Evolutionary conservation across 2,797 vertebrate genomes (phyloP), one percentile per base, ranked within the genome.

Genomic region (Loris lydekkerianus): DNA sequence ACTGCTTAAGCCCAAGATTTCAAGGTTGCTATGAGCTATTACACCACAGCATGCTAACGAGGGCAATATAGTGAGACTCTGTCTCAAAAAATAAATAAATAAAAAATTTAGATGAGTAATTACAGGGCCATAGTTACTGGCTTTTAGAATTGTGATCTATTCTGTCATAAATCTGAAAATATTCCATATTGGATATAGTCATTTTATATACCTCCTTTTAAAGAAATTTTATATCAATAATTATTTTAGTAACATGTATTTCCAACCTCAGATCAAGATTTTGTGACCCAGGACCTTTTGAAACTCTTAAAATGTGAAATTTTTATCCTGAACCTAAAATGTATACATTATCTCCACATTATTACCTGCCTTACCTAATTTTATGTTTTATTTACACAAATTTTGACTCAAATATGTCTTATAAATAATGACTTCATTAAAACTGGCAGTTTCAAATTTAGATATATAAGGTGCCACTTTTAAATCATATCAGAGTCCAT

Each of bases 371-470:
- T 81, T 72, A 46, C 37, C 40, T 77, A 37, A 75, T 73, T 95
- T 78, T 86, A 49, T 69, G 31, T 67, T 82, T 88, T 60, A 9
- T 81, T 43, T 91, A 81, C 1, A 73, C 5, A 83, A 43, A 9
- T 63, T 87, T 87, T 83, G 23, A 83, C 21, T 72, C 13, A 40
- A 40, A 53, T 89, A 3, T 86, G 10, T 77, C 31, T 58, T 75
- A 82, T 49, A 85, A 90, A 67, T 73, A 91, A 91, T 60, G 58
- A 70, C 46, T 95, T 4, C 8, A 29, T 3, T 91, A 29, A 76
- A 92, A 90, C 78, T 49, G 3, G 18, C 7, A 86, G 43, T 78
- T 70, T 94, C 70, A 86, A 88, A 72, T 43, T 91, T 94, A 89
- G 13, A 78, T 65, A 60, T 88, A 76, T 43, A 67, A 94, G 85